Conservation (phyloP, 1,140 invertebrate species). For the Zelostemma sp. region DNA sequence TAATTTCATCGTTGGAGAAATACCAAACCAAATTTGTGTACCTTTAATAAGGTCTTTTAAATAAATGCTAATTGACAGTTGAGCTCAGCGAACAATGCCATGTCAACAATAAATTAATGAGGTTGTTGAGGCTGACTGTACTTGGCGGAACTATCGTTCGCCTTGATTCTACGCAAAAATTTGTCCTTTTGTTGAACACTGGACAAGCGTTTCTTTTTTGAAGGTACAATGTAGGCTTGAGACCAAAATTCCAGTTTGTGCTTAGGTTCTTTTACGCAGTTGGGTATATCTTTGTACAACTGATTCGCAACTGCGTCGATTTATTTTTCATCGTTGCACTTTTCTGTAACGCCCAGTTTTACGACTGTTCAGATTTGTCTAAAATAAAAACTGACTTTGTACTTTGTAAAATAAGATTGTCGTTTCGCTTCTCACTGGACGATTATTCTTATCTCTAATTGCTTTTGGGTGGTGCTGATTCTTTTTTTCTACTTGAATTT, state of each 20-base stretch:
- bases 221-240: not conserved
- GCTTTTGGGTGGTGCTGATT: too few species aligned
- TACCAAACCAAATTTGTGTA: slow-evolving; percentile 4
- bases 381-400: too few species aligned
- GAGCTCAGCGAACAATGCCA: too few species aligned
- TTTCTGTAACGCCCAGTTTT: not conserved
- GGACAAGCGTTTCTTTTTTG: not conserved
- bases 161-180: not conserved
- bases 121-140: not conserved
- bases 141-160: too few species aligned
- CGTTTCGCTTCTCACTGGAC: too few species aligned
- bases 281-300: not conserved
- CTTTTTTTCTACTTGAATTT: too few species aligned
- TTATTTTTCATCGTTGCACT: not conserved
- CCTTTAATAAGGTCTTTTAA: not conserved
- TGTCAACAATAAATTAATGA: not conserved
- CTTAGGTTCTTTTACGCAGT: not conserved
- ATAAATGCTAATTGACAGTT: not conserved
- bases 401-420: too few species aligned
- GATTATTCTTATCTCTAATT: too few species aligned
- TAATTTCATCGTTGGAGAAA: slow-evolving; percentile 10
- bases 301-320: not conserved
- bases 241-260: not conserved
- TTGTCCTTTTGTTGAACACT: not conserved
- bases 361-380: not conserved